Evolutionary conservation across 2,113 vertebrate genomes (phyloP), one percentile per base, ranked within the genome.

Genomic region (Poeciliopsis retropinna): DNA sequence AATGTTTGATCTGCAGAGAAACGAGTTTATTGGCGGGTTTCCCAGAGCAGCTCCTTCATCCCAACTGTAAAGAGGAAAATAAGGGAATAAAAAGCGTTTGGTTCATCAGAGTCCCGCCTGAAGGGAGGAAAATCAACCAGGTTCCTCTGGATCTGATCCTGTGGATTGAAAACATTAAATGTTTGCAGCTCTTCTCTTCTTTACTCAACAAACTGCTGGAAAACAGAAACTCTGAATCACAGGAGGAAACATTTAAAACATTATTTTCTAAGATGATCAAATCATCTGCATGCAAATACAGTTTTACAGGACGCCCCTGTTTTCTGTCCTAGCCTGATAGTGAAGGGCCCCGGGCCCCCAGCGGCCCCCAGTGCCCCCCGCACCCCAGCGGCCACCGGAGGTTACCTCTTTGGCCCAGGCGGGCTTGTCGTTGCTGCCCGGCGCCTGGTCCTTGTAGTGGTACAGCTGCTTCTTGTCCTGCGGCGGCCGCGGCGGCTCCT

Each of bases 361-460:
- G 8, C 9, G 1, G 1, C 32, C 34, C 34, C 34, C 34, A 34
- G 32, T 1, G 1, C 7, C 32, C 32, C 32, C 31, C 31, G 2
- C 30, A 2, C 31, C 31, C 31, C 31, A 32, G 22, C 3, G 1
- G 31, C 19, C 6, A 0, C 22, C 31, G 66, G 19, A 17, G 27
- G 4, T 14, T 94, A 99, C 98, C 97, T 99, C 98, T 85, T 99
- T 97, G 86, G 96, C 97, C 98, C 98, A 99, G 0, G 97, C 95
- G 2, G 98, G 98, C 41, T 99, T 99, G 94, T 99, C 97, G 5
- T 92, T 96, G 88, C 15, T 86, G 71, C 96, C 88, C 78, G 97
- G 98, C 72, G 97, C 96, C 63, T 97, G 96, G 87, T 99, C 98
- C 66, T 99, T 99, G 93, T 98, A 99, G 91, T 99, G 98, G 91